These are phyloP conservation scores for Nicator chloris DNA, from an alignment of 2,113 vertebrate genomes.

Conservation along the genomic window DNA sequence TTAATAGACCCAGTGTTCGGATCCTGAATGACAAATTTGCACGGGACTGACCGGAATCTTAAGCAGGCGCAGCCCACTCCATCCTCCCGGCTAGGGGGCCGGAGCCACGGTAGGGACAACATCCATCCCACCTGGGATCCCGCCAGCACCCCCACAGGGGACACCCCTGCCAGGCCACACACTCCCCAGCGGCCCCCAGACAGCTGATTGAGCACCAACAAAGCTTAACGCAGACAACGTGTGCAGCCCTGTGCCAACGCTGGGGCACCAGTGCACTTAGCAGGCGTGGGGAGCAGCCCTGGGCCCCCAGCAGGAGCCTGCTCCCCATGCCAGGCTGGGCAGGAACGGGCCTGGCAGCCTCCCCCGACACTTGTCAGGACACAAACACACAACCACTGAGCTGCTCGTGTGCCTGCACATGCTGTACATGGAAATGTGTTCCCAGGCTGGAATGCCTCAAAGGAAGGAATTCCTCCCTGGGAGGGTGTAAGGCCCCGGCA, in stretches of 20 bases:
- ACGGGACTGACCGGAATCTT: constrained; percentile 30
- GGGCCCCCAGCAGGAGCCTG: neutral
- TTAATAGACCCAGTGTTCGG: neutral
- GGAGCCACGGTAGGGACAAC: rapidly evolving
- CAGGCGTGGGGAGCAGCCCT: rapidly evolving
- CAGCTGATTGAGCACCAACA: rapidly evolving
- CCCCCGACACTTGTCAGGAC: neutral
- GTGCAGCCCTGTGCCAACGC: neutral
- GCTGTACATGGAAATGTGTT: rapidly evolving
- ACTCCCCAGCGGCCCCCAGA: rapidly evolving
- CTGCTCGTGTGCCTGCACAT: neutral
- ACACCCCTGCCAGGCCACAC: neutral
- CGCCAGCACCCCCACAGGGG: rapidly evolving
- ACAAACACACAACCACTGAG: neutral
- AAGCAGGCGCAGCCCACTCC: neutral
- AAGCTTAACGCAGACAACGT: rapidly evolving
- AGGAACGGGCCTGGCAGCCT: neutral
- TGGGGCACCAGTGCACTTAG: rapidly evolving
- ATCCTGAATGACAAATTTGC: constrained; percentile 2
- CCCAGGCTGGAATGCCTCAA: neutral
- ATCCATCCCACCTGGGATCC: rapidly evolving
- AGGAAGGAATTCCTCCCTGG: neutral
- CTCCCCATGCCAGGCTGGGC: neutral
- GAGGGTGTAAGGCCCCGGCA: neutral
- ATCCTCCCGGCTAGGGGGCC: rapidly evolving